Conservation (phyloP, 2,113 vertebrate genomes). For the Myxocyprinus asiaticus region DNA sequence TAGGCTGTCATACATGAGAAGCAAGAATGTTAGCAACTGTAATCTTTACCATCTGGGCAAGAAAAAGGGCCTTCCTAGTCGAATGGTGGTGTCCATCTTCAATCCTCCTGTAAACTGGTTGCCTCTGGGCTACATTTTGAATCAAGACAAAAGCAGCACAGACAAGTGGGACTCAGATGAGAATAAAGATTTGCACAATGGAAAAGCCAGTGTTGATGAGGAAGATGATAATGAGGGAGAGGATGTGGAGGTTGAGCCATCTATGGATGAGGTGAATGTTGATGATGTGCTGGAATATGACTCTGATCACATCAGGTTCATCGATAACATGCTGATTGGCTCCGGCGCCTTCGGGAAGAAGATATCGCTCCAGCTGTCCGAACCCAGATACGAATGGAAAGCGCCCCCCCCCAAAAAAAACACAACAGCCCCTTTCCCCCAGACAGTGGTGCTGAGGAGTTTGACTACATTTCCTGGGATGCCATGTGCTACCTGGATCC, state of each 20-base stretch:
- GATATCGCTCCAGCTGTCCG: conserved; percentile 85
- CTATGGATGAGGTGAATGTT: conserved; percentile 87
- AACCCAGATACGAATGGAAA: conserved; percentile 88
- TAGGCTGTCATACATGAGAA: conserved; percentile 97
- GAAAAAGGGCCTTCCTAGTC: conserved; percentile 96
- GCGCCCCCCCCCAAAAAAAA: conserved; percentile 85
- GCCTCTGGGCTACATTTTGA: conserved; percentile 93
- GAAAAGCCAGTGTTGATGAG: conserved; percentile 80
- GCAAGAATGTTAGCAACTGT: conserved; percentile 99
- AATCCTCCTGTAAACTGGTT: conserved; percentile 98
- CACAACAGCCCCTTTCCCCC: conserved; percentile 73
- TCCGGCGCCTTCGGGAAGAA: conserved; percentile 96
- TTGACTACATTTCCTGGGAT: conserved; percentile 98
- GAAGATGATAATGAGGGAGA: conserved; percentile 56
- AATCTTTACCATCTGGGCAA: conserved; percentile 97
- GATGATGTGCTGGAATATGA: conserved; percentile 97
- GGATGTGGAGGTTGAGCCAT: conserved; percentile 77
- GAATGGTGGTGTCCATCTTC: conserved; percentile 99
- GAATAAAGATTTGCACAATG: conserved; percentile 89
- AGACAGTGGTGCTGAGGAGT: conserved; percentile 80
- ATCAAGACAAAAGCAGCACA: conserved; percentile 90
- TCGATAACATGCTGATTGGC: conserved; percentile 96
- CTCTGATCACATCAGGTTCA: conserved; percentile 96
- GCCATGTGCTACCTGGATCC: conserved; percentile 99
- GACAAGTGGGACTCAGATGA: conserved; percentile 91